phyloP scores from a whole-genome alignment of 2,888 invertebrate genomes.

The Hoplodrina ambigua region DNA sequence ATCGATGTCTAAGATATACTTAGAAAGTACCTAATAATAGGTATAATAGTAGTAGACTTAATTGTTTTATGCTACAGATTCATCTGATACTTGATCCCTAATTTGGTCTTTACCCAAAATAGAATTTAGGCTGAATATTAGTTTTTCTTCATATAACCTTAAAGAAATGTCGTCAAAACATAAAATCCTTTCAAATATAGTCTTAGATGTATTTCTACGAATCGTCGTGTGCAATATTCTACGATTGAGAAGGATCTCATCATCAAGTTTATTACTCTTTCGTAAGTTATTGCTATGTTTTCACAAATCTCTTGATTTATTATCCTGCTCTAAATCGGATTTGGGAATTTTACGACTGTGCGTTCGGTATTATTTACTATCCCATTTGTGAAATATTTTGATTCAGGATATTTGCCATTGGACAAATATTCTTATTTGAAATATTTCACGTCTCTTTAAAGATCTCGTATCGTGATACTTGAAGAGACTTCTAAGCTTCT shows the following conservation, averaged over 20 bases:
- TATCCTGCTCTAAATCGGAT: constrained; percentile 11
- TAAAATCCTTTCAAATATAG: constrained; percentile 14
- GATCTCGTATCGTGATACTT: too few species aligned
- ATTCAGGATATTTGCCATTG: not conserved
- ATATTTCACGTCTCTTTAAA: too few species aligned
- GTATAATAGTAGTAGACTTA: too few species aligned
- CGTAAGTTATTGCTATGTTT: constrained; percentile 5
- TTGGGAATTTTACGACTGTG: constrained; percentile 26
- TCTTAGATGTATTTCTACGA: constrained; percentile 2
- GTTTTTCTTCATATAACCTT: constrained; percentile 3
- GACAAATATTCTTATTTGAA: too few species aligned
- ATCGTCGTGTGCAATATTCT: constrained; percentile 7
- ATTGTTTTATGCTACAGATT: not conserved
- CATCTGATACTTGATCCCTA: not conserved
- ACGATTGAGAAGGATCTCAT: constrained; percentile 9
- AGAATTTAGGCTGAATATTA: not conserved
- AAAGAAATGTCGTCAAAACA: constrained; percentile 2
- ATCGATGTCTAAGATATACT: too few species aligned
- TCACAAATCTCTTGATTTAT: constrained; percentile 39
- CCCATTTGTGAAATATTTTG: not conserved
- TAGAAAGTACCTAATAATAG: too few species aligned
- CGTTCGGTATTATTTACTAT: not conserved
- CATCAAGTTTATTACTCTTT: constrained; percentile 25
- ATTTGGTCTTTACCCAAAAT: not conserved
- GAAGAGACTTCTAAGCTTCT: too few species aligned